phyloP scores from a whole-genome alignment of 2,797 vertebrate genomes.

The Sebastes trivittatus region DNA sequence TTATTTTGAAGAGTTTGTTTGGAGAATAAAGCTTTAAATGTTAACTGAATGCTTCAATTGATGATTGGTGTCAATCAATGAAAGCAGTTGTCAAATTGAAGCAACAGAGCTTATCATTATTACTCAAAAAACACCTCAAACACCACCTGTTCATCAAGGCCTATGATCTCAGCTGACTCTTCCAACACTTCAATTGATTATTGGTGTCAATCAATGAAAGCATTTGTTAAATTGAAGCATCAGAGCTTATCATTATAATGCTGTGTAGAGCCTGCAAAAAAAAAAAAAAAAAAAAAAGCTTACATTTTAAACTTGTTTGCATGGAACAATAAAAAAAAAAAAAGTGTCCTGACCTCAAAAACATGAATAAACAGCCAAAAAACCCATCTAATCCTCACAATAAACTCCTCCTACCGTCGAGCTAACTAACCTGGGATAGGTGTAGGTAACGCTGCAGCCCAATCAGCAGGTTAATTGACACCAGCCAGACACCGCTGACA shows the following conservation, averaged over 20 bases:
- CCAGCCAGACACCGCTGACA: constrained; percentile 30
- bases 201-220: background rate
- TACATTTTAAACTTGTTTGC: no score
- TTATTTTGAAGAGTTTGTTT: background rate
- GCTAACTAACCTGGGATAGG: background rate
- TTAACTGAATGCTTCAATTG: background rate
- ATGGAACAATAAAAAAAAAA: no score
- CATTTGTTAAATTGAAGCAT: background rate
- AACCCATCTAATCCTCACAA: no score
- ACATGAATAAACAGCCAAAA: no score
- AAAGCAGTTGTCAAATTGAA: background rate
- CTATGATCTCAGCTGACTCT: no score
- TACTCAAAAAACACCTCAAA: no score
- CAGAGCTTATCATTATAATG: no score
- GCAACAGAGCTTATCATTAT: no score
- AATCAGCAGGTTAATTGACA: constrained; percentile 73
- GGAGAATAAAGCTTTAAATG: background rate
- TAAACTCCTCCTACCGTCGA: background rate
- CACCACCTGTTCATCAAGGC: no score
- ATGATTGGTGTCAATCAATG: background rate
- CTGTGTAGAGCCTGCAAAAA: no score
- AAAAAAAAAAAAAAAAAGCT: no score
- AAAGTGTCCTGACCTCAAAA: constrained; percentile 14
- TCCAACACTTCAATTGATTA: no score
- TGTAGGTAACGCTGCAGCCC: background rate